These are phyloP conservation scores for Parnassius apollo DNA, from an alignment of 2,888 invertebrate species.

Conservation along the genomic window DNA sequence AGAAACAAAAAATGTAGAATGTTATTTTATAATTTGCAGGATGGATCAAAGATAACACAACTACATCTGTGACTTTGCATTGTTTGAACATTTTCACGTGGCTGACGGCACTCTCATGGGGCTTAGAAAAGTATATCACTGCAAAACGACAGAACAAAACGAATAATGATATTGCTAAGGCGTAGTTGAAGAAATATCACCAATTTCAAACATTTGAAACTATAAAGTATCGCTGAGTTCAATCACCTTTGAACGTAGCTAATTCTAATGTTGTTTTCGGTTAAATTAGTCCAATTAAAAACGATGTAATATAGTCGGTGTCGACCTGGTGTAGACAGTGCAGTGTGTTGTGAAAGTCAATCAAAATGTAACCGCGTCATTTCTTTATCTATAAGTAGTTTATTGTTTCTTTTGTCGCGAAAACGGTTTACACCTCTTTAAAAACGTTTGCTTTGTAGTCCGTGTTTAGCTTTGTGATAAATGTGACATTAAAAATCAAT, in stretches of 20 bases:
- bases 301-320: constrained; percentile 22
- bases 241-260: constrained; percentile 1
- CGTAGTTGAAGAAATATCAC: constrained; percentile 30
- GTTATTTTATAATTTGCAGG: constrained; percentile 61
- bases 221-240: constrained; percentile 1
- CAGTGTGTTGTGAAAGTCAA: constrained; percentile 24
- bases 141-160: constrained; percentile 43
- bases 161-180: constrained; percentile 41
- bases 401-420: not conserved
- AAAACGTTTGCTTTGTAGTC: constrained; percentile 7
- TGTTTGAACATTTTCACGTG: constrained; percentile 84
- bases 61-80: constrained; percentile 83
- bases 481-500: not conserved
- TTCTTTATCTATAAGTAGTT: constrained; percentile 15
- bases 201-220: constrained; percentile 19
- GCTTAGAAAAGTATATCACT: constrained; percentile 74
- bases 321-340: not conserved
- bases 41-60: constrained; percentile 82
- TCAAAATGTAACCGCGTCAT: constrained; percentile 13
- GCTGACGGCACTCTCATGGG: constrained; percentile 83
- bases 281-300: constrained; percentile 21
- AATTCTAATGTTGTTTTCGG: not conserved
- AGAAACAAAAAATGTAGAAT: not conserved
- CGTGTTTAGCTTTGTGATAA: constrained; percentile 4
- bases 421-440: not conserved